Evolutionary conservation across 2,888 invertebrate genomes (phyloP).

Genomic region (Tenthredo amoena): DNA sequence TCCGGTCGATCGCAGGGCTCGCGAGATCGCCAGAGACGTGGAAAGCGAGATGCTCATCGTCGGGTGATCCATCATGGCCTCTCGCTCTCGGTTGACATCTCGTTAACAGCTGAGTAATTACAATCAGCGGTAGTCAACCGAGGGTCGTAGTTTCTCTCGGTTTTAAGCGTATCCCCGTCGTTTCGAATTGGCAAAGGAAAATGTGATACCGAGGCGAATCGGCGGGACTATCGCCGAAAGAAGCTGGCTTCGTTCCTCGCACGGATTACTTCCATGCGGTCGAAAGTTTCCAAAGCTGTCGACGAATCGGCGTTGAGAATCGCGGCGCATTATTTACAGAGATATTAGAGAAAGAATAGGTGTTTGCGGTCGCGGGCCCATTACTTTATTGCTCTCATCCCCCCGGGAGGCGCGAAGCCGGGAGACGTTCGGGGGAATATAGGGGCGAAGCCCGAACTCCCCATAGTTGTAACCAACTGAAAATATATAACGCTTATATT

Average conservation of each 20-base stretch:
- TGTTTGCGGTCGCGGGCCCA: conserved; percentile 52
- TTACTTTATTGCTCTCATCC: conserved; percentile 61
- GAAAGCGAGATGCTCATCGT: conserved; percentile 45
- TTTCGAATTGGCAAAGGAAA: neutral
- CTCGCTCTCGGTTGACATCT: conserved; percentile 60
- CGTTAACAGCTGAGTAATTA: conserved; percentile 67
- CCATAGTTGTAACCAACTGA: neutral
- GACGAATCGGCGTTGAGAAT: conserved; percentile 49
- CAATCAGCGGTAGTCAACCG: conserved; percentile 57
- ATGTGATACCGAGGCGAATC: neutral
- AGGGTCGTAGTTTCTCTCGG: neutral
- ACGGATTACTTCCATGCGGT: too few relatives aligned
- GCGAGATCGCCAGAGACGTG: conserved; percentile 56
- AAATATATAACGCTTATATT: conserved; percentile 23
- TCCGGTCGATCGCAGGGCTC: conserved; percentile 51
- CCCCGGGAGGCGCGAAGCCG: conserved; percentile 51
- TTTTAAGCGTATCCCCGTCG: neutral
- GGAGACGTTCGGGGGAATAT: neutral
- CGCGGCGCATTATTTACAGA: conserved; percentile 57
- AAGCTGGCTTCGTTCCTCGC: too few relatives aligned
- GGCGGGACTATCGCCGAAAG: neutral
- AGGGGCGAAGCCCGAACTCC: neutral
- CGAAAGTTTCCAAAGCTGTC: neutral
- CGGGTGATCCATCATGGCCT: conserved; percentile 63
- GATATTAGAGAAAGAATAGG: conserved; percentile 55